These are phyloP conservation scores for Epicampocera succincta DNA, from an alignment of 2,888 invertebrate species.

Conservation along the genomic window DNA sequence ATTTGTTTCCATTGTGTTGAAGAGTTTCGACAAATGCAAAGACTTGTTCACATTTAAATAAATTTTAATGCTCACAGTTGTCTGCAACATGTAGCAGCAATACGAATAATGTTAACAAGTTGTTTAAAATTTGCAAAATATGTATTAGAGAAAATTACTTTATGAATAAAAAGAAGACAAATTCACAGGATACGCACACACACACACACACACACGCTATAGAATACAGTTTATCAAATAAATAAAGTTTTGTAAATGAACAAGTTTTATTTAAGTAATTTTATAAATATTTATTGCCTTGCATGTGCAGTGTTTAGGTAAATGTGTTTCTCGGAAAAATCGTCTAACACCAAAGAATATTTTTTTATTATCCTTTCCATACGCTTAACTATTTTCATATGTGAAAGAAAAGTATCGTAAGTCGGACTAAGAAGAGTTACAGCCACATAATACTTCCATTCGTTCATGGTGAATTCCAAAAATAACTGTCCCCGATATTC, in stretches of 20 bases:
- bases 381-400: too few species aligned
- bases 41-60: slow-evolving; percentile 41
- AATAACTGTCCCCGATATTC: too few species aligned
- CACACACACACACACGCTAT: background rate
- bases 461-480: too few species aligned
- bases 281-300: background rate
- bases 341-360: too few species aligned
- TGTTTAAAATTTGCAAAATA: slow-evolving; percentile 62
- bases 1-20: background rate
- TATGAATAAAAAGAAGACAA: slow-evolving; percentile 39
- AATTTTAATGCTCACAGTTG: slow-evolving; percentile 51
- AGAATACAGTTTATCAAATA: too few species aligned
- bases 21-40: background rate
- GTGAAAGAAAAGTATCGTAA: too few species aligned
- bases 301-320: too few species aligned
- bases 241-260: too few species aligned
- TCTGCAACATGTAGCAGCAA: slow-evolving; percentile 30
- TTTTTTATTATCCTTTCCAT: too few species aligned
- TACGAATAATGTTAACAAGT: slow-evolving; percentile 50
- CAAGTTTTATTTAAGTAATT: background rate
- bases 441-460: too few species aligned
- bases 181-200: slow-evolving; percentile 25
- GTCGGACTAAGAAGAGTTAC: too few species aligned
- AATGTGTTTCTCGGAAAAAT: too few species aligned
- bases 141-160: slow-evolving; percentile 54